Base-by-base conservation (phyloP, 2,888 invertebrate genomes). In the Encarsia formosa region DNA sequence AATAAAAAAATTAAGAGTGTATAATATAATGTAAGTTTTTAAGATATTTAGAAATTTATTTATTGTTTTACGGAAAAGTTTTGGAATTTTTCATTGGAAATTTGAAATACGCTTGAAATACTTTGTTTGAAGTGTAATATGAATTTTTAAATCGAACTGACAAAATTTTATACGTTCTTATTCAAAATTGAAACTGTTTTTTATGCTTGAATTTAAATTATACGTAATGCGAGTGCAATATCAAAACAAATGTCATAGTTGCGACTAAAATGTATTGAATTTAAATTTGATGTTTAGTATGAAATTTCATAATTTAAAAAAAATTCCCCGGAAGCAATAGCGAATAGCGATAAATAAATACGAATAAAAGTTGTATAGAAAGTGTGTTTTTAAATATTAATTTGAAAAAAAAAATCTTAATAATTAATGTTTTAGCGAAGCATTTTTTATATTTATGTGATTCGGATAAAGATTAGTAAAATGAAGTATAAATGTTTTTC, bases 81-180 rank as follows among this genome's bases (percentile, higher is more conserved):
- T n/a, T n/a, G n/a, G 4, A 15, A 46, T 37, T 47, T 54, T 29
- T 49, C 19, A 24, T 45, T 40, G 40, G 39, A 26, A 19, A 49
- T 38, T 23, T 22, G 18, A 29, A 47, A 47, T 23, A 29, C 19
- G 45, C 23, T 44, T 51, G 15, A 44, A 42, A 26, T 43, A 44
- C 32, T 29, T 51, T 51, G 31, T 24, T 5, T 18, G 23, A 52
- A 48, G 35, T 49, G 32, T 16, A 11, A 19, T 42, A 52, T 23
- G 49, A 31, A 39, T 46, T 52, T 56, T 49, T 46, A 31, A 52
- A 35, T 31, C 15, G 46, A 52, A 32, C 52, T 52, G 49, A 56
- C 44, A 45, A 52, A 51, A 26, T 55, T 55, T 46, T 54, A 42
- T 55, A 51, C 44, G 47, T 47, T n/a, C n/a, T n/a, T n/a, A n/a